phyloP scores from a whole-genome alignment of 2,797 vertebrate genomes.

The Coregonus ussuriensis region DNA sequence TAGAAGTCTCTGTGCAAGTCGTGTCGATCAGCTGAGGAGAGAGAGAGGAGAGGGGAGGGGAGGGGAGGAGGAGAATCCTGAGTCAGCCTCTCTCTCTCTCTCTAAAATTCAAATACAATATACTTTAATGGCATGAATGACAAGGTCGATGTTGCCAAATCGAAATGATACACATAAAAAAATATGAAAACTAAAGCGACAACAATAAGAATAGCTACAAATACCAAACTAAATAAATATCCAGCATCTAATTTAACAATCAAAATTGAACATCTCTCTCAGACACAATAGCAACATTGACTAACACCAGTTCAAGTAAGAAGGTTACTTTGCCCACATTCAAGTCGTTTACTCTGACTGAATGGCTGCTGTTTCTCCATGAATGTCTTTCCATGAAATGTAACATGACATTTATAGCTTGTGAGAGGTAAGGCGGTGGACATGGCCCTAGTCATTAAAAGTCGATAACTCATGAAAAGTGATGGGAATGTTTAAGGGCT shows the following conservation, averaged over 20 bases:
- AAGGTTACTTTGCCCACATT: background rate
- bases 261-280: background rate
- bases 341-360: background rate
- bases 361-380: background rate
- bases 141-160: no score
- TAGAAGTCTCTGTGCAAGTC: background rate
- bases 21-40: conserved; percentile 9
- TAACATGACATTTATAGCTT: conserved; percentile 2
- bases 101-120: background rate
- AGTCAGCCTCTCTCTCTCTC: conserved; percentile 6
- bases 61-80: background rate
- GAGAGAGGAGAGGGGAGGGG: background rate
- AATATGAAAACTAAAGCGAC: background rate
- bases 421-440: background rate
- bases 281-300: background rate
- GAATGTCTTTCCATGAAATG: background rate
- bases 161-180: no score
- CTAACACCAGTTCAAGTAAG: background rate
- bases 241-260: no score
- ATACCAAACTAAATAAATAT: no score
- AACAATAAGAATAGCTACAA: no score
- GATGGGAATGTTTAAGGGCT: background rate
- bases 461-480: background rate
- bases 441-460: background rate
- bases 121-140: no score